Percentiles rank a stretch among this genome's conserved stretches.
Evolutionary conservation across 2,797 vertebrate genomes (phyloP).

Genomic region (Gallinago stenura): DNA sequence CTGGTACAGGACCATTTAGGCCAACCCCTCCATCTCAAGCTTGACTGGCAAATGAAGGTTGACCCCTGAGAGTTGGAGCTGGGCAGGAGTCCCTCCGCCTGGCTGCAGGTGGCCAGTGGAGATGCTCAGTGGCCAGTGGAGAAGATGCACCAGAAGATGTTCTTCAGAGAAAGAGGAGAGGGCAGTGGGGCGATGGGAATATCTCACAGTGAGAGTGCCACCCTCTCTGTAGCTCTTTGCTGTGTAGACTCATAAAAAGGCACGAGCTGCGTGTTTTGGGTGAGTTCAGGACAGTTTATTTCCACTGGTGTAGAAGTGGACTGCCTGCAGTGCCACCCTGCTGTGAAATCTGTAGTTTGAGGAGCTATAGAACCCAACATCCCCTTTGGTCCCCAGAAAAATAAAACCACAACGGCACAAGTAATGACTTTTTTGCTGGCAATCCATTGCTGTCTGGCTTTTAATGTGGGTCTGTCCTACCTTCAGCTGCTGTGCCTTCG

Average conservation of each 20-base stretch:
- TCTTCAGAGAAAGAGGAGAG: neutral
- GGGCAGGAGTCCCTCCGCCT: neutral
- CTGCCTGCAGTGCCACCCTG: neutral
- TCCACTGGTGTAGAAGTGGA: neutral
- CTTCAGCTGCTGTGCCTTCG: neutral
- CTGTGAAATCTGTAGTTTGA: neutral
- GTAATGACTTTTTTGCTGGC: neutral
- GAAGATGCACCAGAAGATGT: neutral
- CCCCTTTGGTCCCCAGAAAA: neutral
- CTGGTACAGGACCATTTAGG: neutral
- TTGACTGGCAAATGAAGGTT: neutral
- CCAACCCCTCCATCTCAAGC: neutral
- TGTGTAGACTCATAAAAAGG: too few relatives aligned
- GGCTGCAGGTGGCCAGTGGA: neutral
- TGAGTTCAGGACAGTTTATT: too few relatives aligned
- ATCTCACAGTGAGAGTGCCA: too few relatives aligned
- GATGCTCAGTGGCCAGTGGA: neutral
- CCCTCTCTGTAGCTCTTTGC: too few relatives aligned
- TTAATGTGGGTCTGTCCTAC: neutral
- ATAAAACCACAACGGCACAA: rapidly evolving
- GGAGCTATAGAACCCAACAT: neutral
- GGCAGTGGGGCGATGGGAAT: neutral
- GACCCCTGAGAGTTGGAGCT: neutral
- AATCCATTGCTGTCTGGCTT: neutral
- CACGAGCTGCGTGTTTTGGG: too few relatives aligned